Percentiles rank a stretch among this genome's conserved stretches.
phyloP scores from a whole-genome alignment of 2,797 vertebrate species.

The Dermochelys coriacea region DNA sequence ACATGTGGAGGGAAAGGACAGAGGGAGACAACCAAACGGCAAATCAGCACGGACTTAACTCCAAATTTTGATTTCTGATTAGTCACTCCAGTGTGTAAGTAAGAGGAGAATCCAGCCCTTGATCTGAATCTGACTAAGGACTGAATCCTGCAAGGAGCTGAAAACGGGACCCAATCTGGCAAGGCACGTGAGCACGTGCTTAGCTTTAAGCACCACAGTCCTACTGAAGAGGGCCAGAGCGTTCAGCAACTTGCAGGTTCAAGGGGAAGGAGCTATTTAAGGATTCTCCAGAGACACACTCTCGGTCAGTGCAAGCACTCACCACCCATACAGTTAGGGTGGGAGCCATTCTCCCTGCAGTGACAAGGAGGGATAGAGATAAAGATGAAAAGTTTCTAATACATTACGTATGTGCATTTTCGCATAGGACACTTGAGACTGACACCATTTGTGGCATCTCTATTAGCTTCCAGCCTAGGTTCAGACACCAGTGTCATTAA shows the following conservation, averaged over 20 bases:
- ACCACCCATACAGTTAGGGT: not conserved
- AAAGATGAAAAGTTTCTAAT: not conserved
- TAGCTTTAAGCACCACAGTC: not conserved
- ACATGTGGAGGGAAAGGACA: not conserved
- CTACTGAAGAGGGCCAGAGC: not conserved
- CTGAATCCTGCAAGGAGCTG: not conserved
- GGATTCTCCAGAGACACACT: not conserved
- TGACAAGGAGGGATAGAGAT: not conserved
- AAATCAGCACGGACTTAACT: not conserved
- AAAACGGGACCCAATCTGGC: not conserved
- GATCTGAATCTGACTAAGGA: not conserved
- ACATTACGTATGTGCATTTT: not conserved
- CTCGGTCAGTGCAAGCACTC: not conserved
- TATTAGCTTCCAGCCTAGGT: fast-evolving
- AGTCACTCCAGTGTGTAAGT: not conserved
- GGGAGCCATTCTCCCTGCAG: not conserved
- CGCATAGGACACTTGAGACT: not conserved
- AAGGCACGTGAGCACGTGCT: too few relatives aligned
- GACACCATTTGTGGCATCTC: not conserved
- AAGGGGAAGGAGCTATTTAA: not conserved
- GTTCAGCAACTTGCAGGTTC: not conserved
- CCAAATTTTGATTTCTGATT: not conserved
- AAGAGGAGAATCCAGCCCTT: not conserved
- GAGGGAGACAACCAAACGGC: not conserved
- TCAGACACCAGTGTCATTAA: not conserved